Conservation (phyloP, 2,888 invertebrate species). For the Scrobipalpa costella region DNA sequence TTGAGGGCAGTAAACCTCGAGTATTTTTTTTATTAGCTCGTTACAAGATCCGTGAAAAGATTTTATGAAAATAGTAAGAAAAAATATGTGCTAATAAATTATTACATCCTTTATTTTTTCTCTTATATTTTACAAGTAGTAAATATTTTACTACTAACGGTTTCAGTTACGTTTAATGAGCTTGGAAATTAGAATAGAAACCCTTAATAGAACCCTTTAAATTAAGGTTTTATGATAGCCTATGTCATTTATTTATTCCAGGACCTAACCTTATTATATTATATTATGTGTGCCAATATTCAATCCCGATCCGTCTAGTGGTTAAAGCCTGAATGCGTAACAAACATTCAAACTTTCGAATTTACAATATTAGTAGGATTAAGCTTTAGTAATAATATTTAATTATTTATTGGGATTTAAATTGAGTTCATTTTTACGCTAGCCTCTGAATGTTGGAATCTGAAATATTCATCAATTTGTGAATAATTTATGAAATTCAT, state of each 20-base stretch:
- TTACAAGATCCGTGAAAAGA: conserved; percentile 14
- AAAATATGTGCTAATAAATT: conserved; percentile 13
- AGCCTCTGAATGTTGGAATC: background rate
- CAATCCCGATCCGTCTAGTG: too few relatives aligned
- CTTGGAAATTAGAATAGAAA: too few relatives aligned
- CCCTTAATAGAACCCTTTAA: too few relatives aligned
- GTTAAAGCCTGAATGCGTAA: too few relatives aligned
- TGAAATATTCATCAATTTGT: conserved; percentile 12
- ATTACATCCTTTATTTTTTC: background rate
- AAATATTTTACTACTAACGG: background rate
- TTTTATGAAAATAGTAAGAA: conserved; percentile 15
- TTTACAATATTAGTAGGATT: background rate
- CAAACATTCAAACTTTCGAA: too few relatives aligned
- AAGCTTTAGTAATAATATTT: background rate
- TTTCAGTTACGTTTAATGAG: too few relatives aligned
- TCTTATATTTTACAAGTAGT: background rate
- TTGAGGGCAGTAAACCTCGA: conserved; percentile 12
- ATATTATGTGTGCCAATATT: too few relatives aligned
- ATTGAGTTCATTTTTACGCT: background rate
- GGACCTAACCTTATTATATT: too few relatives aligned
- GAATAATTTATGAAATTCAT: conserved; percentile 7
- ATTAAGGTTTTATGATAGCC: too few relatives aligned
- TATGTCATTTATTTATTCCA: too few relatives aligned
- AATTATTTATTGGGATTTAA: background rate
- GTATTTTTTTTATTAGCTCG: conserved; percentile 22